These are phyloP conservation scores for Engystomops pustulosus DNA, from an alignment of 2,113 vertebrate species.

Conservation along the genomic window DNA sequence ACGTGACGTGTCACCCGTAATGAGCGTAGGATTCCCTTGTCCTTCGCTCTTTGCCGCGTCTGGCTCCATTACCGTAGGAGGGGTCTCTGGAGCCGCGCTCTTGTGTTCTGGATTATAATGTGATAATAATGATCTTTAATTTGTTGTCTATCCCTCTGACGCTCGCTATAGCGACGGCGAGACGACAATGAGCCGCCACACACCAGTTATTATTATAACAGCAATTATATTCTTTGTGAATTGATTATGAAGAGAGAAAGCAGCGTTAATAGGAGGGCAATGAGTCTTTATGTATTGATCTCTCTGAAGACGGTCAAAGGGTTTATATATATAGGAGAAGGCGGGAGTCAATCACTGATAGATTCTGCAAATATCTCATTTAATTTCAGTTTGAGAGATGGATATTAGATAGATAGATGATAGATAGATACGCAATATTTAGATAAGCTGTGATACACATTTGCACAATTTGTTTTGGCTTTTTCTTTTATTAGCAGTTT, in stretches of 20 bases:
- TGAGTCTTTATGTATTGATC: constrained; percentile 36
- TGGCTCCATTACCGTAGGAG: background rate
- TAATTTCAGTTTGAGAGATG: background rate
- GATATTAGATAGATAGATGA: too few species aligned
- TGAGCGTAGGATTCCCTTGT: constrained; percentile 12
- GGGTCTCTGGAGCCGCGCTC: background rate
- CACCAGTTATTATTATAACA: constrained; percentile 27
- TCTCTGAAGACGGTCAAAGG: constrained; percentile 19
- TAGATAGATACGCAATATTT: too few species aligned
- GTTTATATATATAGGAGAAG: background rate
- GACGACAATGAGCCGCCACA: background rate
- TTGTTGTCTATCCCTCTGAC: background rate
- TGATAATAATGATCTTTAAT: constrained; percentile 33
- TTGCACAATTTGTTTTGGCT: too few species aligned
- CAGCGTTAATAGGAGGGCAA: constrained; percentile 21
- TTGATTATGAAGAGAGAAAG: constrained; percentile 42
- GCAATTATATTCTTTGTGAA: constrained; percentile 48
- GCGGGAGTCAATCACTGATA: background rate
- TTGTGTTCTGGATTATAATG: constrained; percentile 29
- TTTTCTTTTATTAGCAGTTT: too few species aligned
- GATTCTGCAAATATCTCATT: background rate
- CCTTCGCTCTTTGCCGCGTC: background rate
- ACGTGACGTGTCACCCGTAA: constrained; percentile 24
- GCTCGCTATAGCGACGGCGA: background rate
- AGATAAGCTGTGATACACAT: too few species aligned